Evolutionary conservation across 1,140 invertebrate genomes (phyloP), one percentile per base, ranked within the genome.

Genomic region (Meloidogyne hapla): DNA sequence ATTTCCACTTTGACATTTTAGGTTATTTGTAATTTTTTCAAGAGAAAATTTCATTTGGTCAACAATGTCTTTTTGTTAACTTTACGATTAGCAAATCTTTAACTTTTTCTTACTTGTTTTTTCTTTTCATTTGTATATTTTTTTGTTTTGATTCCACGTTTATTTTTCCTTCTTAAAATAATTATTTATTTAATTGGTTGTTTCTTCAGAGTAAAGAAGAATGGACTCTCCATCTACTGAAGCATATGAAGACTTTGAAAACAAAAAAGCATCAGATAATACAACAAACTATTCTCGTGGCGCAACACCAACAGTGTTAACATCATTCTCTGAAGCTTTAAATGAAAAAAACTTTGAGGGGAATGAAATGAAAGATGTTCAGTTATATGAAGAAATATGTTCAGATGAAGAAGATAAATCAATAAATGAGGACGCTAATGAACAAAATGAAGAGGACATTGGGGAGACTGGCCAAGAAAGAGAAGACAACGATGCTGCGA

Each of bases 261-360:
- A 70, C n/a, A 72, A 62, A 18, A 64, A 28, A 38, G 2, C 18
- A 64, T 21, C 6, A 26, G 69, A 71, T 25, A n/a, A n/a, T n/a
- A 62, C 70, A 56, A n/a, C 70, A 21, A 38, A 56, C 56, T 33
- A 6, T 40, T 23, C 18, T 4, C 15, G 28, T 9, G 64, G 56
- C 0, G 26, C 2, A 23, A 28, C 45, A 26, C 21, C 42, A 38
- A 42, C 38, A 61, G 48, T 38, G 26, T 64, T 73, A 64, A 73
- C 71, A 6, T 73, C 71, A 3, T 73, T 73, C 26, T 64, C 71
- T 21, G 71, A 77, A 56, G 56, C 77, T 8, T 65, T 78, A 48
- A 77, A 77, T 26, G 61, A 76, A 23, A 67, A 76, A 12, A 74
- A 79, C 72, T 70, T 79, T 63, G 77, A 79, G 15, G 77, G 79